Percentiles rank a stretch among this genome's conserved stretches.
Evolutionary conservation across 2,113 vertebrate genomes (phyloP).

Genomic region (Platysteira castanea): DNA sequence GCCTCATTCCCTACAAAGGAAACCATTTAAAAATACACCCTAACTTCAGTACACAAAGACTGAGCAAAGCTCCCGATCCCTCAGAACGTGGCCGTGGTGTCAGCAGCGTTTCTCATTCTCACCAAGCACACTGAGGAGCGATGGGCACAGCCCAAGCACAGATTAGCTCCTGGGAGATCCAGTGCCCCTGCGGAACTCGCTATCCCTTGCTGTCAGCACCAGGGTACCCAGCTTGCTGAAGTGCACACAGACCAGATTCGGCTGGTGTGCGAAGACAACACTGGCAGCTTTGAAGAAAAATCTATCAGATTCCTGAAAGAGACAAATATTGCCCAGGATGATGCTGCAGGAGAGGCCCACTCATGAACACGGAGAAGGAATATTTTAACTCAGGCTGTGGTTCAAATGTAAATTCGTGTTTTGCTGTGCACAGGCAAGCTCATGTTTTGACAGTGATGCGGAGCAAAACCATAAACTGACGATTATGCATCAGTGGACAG

Average conservation of each 20-base stretch:
- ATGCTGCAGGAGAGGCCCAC: neutral
- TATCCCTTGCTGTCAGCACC: neutral
- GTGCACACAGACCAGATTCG: neutral
- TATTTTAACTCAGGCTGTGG: neutral
- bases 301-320: neutral
- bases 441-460: neutral
- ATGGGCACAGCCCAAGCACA: neutral
- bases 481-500: neutral
- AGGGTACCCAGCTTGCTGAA: neutral
- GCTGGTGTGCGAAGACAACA: neutral
- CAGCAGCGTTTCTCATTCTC: neutral
- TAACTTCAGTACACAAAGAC: neutral
- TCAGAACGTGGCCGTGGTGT: accelerated
- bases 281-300: neutral
- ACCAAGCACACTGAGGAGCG: neutral
- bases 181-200: neutral
- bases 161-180: neutral
- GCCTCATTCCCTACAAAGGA: neutral
- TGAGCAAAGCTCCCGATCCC: neutral
- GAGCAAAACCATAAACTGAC: neutral
- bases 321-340: neutral
- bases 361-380: neutral
- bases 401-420: neutral
- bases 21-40: neutral
- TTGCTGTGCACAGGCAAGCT: neutral